Evolutionary conservation across 2,113 vertebrate genomes (phyloP), one percentile per base, ranked within the genome.

Genomic region (Cyanoderma ruficeps): DNA sequence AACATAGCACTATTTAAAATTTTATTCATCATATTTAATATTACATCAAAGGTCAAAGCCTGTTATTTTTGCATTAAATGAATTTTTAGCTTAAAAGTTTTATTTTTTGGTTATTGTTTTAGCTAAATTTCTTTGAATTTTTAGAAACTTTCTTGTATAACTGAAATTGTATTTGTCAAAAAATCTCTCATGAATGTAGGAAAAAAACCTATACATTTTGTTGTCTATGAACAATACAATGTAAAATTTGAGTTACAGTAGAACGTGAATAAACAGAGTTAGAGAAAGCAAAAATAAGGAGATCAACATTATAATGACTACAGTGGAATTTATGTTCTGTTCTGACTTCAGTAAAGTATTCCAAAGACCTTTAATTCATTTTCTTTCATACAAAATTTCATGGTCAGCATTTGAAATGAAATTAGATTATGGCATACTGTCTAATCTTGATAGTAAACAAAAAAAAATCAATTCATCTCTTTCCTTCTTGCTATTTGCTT

Each of bases 161-260:
- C n/a, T 22, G 15, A 69, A 69, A 41, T 59, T 49, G 2, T 11
- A 41, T n/a, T 49, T 69, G 15, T 23, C 18, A 59, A 59, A 69
- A 69, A 41, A 18, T 15, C 7, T 19, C 7, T n/a, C 35, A 49
- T 41, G 23, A 18, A n/a, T 49, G 24, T 41, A n/a, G 15, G 11
- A 42, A 31, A 72, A 47, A 4, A 1, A 2, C 3, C 3, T 11
- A 13, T 18, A 17, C 1, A 42, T 71, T 42, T 47, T 59, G 0
- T 64, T 30, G 18, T 71, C 17, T n/a, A 9, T 49, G 22, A 70
- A 55, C 9, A 82, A 60, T 56, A 47, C 1, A 57, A 8, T 55
- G 14, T 55, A 56, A 16, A 83, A 28, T 39, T 77, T 13, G 49
- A 69, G 9, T 41, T 69, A 82, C 44, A 87, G 6, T 46, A 1